Evolutionary conservation across 2,888 invertebrate species (phyloP).

Genomic region (Andrena praecox): DNA sequence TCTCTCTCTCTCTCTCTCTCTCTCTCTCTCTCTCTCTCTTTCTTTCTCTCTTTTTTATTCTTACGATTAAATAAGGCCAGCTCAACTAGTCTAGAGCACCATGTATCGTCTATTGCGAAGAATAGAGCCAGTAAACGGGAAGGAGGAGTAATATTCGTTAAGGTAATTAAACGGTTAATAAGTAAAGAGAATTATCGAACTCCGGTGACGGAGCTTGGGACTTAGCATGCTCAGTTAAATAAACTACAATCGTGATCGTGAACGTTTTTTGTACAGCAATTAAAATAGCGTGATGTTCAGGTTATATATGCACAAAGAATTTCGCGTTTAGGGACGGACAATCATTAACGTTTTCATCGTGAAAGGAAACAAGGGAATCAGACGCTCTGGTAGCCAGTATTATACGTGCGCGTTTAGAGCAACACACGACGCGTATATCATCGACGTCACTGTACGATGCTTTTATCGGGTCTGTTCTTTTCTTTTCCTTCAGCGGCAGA

Average conservation of each 20-base stretch:
- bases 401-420: conserved; percentile 73
- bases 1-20: conserved; percentile 31
- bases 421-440: conserved; percentile 45
- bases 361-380: conserved; percentile 65
- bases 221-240: conserved; percentile 85
- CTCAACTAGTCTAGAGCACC: conserved; percentile 85
- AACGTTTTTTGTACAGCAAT: conserved; percentile 68
- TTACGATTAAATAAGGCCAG: conserved; percentile 80
- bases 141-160: conserved; percentile 64
- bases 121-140: conserved; percentile 82
- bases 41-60: conserved; percentile 34
- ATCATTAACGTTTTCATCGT: conserved; percentile 80
- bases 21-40: conserved; percentile 23
- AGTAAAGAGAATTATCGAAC: conserved; percentile 77
- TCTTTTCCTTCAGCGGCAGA: conserved; percentile 40
- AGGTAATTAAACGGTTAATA: conserved; percentile 66
- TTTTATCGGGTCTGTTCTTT: conserved; percentile 42
- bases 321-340: conserved; percentile 85
- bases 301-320: conserved; percentile 81
- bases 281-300: conserved; percentile 62
- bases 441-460: conserved; percentile 50
- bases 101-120: conserved; percentile 76
- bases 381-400: conserved; percentile 78
- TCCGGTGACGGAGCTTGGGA: conserved; percentile 84
- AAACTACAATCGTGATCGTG: conserved; percentile 81